Evolutionary conservation across 1,140 invertebrate species (phyloP), one percentile per base, ranked within the genome.

Genomic region (Gerris buenoi): DNA sequence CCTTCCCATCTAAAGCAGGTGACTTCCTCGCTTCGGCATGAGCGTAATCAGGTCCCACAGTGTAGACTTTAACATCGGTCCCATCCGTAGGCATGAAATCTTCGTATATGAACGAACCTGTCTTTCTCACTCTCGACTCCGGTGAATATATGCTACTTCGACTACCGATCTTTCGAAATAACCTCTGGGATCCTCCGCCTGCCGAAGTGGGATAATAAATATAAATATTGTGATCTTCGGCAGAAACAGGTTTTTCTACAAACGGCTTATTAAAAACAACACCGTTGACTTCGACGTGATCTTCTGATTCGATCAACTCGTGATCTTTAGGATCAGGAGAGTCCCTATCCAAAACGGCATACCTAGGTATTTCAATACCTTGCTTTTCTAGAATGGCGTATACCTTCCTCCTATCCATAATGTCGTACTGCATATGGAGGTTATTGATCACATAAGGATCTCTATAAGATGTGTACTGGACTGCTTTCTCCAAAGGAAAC

Each of bases 81-180:
- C 97, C 97, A 84, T 99, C 97, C 25, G 97, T 99, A 1, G 97
- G 96, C 95, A 99, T 99, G 78, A 99, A 99, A 80, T 99, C 97
- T 85, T 99, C 97, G 77, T 99, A 99, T 75, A 99, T 98, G 79
- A 94, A 99, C 13, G 95, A 98, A 22, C 97, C 97, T 23, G 91
- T 93, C 79, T 95, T 97, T 27, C 97, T 83, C 18, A 99, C 93
- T 71, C 93, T 84, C 61, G 93, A 97, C 78, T 97, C 94, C 13
- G 93, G 90, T 1, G 94, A 97, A 78, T 99, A 99, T 57, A 98
- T 95, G 78, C 94, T 97, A 77, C 95, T 98, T 63, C 97, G 84
- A 77, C 94, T 97, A 64, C 95, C 97, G 77, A 99, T 98, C 90
- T 98, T 99, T 76, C 97, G 85, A 80, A 99, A 99, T 57, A 99